Conservation (phyloP, 2,797 vertebrate species). For the Meriones psammophilus region DNA sequence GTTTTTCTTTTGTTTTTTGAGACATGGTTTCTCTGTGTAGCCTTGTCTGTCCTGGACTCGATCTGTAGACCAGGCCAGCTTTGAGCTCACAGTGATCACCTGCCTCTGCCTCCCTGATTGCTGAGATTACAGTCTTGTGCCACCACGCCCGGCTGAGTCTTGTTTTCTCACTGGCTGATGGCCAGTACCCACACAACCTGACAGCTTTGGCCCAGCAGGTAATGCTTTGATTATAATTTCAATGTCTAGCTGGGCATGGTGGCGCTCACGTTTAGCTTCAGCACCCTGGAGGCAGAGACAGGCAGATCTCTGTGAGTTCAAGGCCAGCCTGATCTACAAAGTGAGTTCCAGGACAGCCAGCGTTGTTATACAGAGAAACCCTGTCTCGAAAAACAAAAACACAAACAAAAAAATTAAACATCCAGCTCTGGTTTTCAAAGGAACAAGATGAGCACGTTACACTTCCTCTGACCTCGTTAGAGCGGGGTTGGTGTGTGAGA, state of each 20-base stretch:
- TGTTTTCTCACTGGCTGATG: background rate
- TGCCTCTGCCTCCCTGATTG: no score
- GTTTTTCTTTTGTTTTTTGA: no score
- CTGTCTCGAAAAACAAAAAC: background rate
- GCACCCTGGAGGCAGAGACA: background rate
- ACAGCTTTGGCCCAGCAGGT: background rate
- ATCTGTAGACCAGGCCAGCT: no score
- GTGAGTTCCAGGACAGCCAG: background rate
- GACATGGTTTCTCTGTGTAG: no score
- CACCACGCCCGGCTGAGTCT: no score
- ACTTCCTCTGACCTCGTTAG: background rate
- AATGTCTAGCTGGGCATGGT: background rate
- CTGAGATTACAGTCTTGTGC: no score
- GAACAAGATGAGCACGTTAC: background rate
- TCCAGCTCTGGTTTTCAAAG: background rate
- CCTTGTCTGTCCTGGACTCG: no score
- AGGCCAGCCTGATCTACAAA: background rate
- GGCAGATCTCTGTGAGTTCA: background rate
- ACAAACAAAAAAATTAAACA: background rate
- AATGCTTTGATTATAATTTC: slow-evolving; percentile 22
- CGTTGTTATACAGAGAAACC: background rate
- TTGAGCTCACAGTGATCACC: no score
- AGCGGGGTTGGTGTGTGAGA: background rate
- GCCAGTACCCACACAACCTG: background rate
- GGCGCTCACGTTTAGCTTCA: background rate